Evolutionary conservation across 2,888 invertebrate genomes (phyloP), one percentile per base, ranked within the genome.

Genomic region (Venustoraphidia nigricollis): DNA sequence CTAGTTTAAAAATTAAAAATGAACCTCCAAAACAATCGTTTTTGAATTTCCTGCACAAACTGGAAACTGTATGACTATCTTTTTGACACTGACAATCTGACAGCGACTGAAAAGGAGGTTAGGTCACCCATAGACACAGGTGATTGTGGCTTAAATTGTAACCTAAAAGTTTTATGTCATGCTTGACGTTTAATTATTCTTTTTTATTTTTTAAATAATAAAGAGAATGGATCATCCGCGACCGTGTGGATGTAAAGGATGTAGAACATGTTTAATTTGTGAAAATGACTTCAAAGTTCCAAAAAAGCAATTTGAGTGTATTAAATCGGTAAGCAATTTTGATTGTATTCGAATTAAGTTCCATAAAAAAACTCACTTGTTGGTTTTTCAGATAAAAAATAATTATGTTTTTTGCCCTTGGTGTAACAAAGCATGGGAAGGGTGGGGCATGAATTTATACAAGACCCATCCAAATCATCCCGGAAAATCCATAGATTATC

Each of bases 241-340:
- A 40, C 75, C 80, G 1, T 96, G 95, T 67, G 94, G 92, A 39
- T 96, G 95, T 62, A 95, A 95, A 72, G 91, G 94, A 3, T 83
- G 86, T 54, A 73, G 95, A 56, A 88, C 90, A 2, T 96, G 95
- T 64, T 72, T 91, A 17, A 66, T 85, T 50, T 96, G 95, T 65
- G 91, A 93, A 70, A 70, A 76, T 41, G 71, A 81, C 53, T 80
- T 66, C 54, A 69, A 73, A 10, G 72, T 76, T 53, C 58, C 55
- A 9, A 73, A 67, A 59, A 66, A 64, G 4, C 59, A 67, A 46
- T 53, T 65, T 44, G 55, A 55, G 14, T 52, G 58, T 36, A 53
- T 65, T 45, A 59, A 67, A 35, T 59, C 67, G 59, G 69, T 68
- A 60, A 58, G 52, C 38, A 43, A 41, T 13, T 41, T 47, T 10